Percentiles rank a stretch among this genome's conserved stretches.
phyloP scores from a whole-genome alignment of 2,888 invertebrate species.

The Elysia crispata region DNA sequence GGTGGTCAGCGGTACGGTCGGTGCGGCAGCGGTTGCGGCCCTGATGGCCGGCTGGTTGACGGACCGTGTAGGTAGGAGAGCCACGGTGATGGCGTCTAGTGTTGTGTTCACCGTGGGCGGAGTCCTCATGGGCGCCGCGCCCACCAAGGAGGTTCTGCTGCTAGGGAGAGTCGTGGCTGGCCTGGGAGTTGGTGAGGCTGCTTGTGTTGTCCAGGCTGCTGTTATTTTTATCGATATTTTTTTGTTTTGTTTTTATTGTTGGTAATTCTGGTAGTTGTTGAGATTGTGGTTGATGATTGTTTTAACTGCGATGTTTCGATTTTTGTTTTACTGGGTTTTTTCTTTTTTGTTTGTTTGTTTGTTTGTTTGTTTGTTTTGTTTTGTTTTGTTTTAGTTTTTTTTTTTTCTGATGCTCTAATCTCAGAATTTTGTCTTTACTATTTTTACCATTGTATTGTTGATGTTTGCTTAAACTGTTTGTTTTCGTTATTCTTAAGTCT shows the following conservation, averaged over 20 bases:
- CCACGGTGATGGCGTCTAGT: slow-evolving; percentile 78
- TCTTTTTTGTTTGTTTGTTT: too few species aligned
- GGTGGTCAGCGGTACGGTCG: slow-evolving; percentile 79
- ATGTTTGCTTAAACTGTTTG: too few species aligned
- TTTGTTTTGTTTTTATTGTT: neutral
- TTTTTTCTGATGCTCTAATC: too few species aligned
- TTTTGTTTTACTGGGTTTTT: too few species aligned
- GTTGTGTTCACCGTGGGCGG: slow-evolving; percentile 78
- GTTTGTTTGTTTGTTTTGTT: too few species aligned
- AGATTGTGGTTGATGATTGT: too few species aligned
- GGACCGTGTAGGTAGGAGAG: slow-evolving; percentile 79
- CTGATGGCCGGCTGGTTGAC: slow-evolving; percentile 77
- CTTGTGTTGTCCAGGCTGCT: neutral
- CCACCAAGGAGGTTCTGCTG: slow-evolving; percentile 71
- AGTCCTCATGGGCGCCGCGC: slow-evolving; percentile 76
- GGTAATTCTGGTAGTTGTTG: too few species aligned
- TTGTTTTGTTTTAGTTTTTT: too few species aligned
- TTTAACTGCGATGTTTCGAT: too few species aligned
- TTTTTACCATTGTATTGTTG: too few species aligned
- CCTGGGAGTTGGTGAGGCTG: slow-evolving; percentile 76
- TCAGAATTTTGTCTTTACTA: too few species aligned
- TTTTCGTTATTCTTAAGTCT: too few species aligned
- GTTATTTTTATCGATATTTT: neutral
- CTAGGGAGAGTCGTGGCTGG: slow-evolving; percentile 78
- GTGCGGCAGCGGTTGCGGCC: slow-evolving; percentile 76